Evolutionary conservation across 2,113 vertebrate species (phyloP).

Genomic region (Noturus placidus): DNA sequence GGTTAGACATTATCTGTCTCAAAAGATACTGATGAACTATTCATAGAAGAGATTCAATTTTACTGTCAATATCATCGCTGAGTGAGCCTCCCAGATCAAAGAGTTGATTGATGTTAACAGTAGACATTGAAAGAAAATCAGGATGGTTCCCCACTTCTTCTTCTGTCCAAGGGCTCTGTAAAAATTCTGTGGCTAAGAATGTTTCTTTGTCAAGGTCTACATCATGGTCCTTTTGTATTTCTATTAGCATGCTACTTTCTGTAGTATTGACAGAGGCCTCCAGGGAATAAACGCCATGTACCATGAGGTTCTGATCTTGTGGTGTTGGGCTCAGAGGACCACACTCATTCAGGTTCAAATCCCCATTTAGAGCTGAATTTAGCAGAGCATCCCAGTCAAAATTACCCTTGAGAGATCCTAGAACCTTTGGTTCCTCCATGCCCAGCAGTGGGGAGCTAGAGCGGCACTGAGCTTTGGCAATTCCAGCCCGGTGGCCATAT

Average conservation of each 20-base stretch:
- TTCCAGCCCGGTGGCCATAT: constrained; percentile 61
- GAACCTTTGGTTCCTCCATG: constrained; percentile 80
- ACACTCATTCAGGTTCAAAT: constrained; percentile 81
- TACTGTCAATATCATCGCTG: constrained; percentile 69
- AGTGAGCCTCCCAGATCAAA: constrained; percentile 77
- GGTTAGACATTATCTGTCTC: constrained; percentile 3
- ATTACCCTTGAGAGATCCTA: constrained; percentile 86
- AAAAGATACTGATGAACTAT: constrained; percentile 34
- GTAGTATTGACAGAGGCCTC: constrained; percentile 43
- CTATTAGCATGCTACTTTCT: constrained; percentile 56
- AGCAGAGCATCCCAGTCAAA: constrained; percentile 96
- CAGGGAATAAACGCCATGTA: constrained; percentile 65
- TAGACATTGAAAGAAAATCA: constrained; percentile 75
- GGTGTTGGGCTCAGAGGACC: constrained; percentile 75
- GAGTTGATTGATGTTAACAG: constrained; percentile 78
- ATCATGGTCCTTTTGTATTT: constrained; percentile 68
- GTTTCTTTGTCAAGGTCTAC: constrained; percentile 85
- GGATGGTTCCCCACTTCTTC: constrained; percentile 73
- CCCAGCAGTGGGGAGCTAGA: constrained; percentile 78
- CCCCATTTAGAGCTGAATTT: constrained; percentile 76
- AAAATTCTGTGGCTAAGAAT: constrained; percentile 85
- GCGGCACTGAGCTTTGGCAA: constrained; percentile 69
- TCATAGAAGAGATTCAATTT: constrained; percentile 75
- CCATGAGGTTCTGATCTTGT: constrained; percentile 70
- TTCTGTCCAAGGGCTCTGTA: constrained; percentile 89